phyloP scores from a whole-genome alignment of 2,113 vertebrate species.

The Antennarius striatus region DNA sequence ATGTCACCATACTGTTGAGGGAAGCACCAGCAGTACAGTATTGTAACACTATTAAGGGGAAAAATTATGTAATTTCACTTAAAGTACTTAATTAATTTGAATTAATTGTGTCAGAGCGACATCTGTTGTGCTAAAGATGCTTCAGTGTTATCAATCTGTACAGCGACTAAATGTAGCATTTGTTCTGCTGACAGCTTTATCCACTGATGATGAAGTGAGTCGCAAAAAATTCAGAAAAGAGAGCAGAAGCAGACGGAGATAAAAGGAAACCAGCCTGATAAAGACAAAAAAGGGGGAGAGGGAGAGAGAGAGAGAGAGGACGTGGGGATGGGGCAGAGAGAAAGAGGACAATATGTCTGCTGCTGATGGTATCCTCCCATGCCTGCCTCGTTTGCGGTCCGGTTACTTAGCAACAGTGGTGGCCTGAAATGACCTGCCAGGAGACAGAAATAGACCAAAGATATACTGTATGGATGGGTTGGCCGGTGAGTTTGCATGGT shows the following conservation, averaged over 20 bases:
- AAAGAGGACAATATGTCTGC: conserved; percentile 73
- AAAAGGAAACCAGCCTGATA: background rate
- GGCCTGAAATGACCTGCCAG: conserved; percentile 74
- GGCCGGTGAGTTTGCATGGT: conserved; percentile 12
- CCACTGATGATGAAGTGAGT: background rate
- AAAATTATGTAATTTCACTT: background rate
- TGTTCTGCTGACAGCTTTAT: conserved; percentile 6
- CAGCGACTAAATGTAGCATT: background rate
- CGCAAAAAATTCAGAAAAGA: conserved; percentile 5
- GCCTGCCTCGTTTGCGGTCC: conserved; percentile 70
- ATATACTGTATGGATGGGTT: conserved; percentile 52
- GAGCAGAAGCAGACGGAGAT: background rate
- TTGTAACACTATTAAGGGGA: background rate
- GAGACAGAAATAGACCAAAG: conserved; percentile 76
- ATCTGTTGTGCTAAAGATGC: too few species aligned
- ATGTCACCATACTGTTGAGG: too few species aligned
- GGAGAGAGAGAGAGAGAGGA: conserved; percentile 22
- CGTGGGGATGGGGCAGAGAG: conserved; percentile 34
- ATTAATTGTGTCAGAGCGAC: too few species aligned
- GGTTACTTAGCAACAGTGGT: conserved; percentile 76
- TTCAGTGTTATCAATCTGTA: too few species aligned
- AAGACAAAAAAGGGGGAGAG: background rate
- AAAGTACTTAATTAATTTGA: too few species aligned
- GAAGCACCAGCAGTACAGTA: too few species aligned
- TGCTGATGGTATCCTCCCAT: conserved; percentile 70